Conservation (phyloP, 2,888 invertebrate genomes). For the Tolmerus cingulatus region DNA sequence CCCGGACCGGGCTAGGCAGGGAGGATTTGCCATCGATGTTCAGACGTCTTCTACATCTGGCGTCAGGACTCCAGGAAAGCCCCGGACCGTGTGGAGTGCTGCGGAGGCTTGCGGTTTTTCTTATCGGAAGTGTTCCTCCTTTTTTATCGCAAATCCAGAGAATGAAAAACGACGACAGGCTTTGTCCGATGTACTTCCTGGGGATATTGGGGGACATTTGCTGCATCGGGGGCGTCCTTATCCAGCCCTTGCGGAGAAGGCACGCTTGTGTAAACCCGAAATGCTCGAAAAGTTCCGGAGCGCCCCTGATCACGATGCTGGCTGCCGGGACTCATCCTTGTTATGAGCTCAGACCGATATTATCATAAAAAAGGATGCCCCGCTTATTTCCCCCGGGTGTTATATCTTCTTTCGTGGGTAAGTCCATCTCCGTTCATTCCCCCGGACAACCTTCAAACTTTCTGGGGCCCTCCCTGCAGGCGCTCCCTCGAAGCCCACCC, state of each 20-base stretch:
- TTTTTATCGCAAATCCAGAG: background rate
- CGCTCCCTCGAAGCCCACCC: background rate
- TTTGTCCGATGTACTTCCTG: background rate
- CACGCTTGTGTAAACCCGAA: background rate
- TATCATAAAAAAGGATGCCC: slow-evolving; percentile 48
- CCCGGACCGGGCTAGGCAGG: background rate
- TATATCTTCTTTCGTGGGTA: slow-evolving; percentile 35
- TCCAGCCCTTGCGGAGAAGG: background rate
- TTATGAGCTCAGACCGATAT: slow-evolving; percentile 38
- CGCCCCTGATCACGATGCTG: background rate
- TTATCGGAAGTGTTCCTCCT: slow-evolving; percentile 7
- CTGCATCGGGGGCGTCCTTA: background rate
- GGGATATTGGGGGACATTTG: slow-evolving; percentile 12
- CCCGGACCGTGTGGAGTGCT: background rate
- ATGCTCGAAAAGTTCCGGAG: background rate
- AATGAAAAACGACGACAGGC: slow-evolving; percentile 20
- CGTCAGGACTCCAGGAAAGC: background rate
- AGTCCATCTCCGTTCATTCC: background rate
- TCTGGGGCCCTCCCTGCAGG: background rate
- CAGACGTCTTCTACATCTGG: background rate
- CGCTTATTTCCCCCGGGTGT: slow-evolving; percentile 48
- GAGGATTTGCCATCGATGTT: background rate
- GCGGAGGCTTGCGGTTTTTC: slow-evolving; percentile 2
- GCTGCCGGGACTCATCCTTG: background rate
- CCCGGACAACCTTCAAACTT: background rate